A percentile compares a stretch with the other conserved stretches of the same genome.
Evolutionary conservation across 2,113 vertebrate species (phyloP).

Genomic region (Hoplias malabaricus): DNA sequence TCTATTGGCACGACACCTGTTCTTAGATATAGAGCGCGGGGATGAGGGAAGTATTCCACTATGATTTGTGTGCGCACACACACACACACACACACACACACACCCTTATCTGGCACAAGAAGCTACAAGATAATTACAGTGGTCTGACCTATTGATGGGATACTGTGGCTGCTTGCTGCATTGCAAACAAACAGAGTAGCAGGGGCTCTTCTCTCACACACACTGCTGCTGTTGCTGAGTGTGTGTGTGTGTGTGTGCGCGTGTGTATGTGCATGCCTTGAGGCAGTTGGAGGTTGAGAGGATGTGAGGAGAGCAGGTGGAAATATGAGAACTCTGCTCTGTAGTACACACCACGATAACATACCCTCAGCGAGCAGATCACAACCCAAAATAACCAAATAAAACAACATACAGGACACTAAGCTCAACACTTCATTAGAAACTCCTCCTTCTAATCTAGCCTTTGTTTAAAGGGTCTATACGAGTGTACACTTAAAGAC

Average conservation of each 20-base stretch:
- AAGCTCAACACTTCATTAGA: no score
- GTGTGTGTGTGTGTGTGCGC: not conserved
- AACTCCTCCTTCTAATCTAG: no score
- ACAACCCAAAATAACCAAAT: not conserved
- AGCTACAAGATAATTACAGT: slow-evolving; percentile 67
- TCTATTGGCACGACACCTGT: slow-evolving; percentile 40
- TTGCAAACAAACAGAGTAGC: slow-evolving; percentile 47
- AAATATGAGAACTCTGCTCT: slow-evolving; percentile 35
- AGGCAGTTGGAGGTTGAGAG: slow-evolving; percentile 13
- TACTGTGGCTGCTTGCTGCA: slow-evolving; percentile 56
- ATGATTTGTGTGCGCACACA: slow-evolving; percentile 2
- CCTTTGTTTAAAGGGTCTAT: no score
- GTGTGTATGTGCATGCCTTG: slow-evolving; percentile 1
- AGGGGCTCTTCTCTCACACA: slow-evolving; percentile 29
- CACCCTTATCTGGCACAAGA: slow-evolving; percentile 60
- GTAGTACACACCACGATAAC: slow-evolving; percentile 11
- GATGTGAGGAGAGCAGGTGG: slow-evolving; percentile 30
- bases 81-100: slow-evolving; percentile 14
- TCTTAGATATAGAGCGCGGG: slow-evolving; percentile 2
- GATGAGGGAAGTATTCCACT: not conserved
- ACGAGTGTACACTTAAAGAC: not conserved
- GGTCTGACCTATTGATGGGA: slow-evolving; percentile 65
- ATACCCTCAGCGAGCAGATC: not conserved
- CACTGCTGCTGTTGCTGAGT: not conserved
- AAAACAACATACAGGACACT: not conserved